Evolutionary conservation across 2,888 invertebrate species (phyloP).

Genomic region (Tineola bisselliella): DNA sequence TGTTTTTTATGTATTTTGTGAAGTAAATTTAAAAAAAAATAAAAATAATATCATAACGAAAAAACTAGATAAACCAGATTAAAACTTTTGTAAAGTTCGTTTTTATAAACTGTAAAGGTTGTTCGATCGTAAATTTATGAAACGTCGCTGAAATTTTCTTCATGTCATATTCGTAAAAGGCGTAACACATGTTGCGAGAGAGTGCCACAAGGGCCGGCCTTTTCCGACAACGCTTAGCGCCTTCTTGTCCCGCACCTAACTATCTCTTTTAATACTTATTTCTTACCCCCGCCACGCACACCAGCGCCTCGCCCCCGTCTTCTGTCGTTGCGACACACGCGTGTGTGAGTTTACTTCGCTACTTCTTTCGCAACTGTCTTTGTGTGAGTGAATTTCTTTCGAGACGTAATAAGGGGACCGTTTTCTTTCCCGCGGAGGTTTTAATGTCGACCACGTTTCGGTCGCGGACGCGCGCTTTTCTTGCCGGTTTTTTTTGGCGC

Average conservation of each 20-base stretch:
- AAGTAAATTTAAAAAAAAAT: no score
- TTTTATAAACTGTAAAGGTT: background rate
- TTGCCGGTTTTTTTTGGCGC: conserved; percentile 44
- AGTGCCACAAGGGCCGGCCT: conserved; percentile 22
- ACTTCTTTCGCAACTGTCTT: conserved; percentile 51
- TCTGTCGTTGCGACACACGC: conserved; percentile 31
- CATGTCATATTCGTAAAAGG: conserved; percentile 5
- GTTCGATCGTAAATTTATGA: conserved; percentile 3
- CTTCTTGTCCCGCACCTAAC: conserved; percentile 54
- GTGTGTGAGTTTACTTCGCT: conserved; percentile 61
- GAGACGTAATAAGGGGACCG: conserved; percentile 68
- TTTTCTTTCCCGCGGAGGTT: conserved; percentile 67
- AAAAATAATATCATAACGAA: no score
- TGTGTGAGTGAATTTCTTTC: conserved; percentile 67
- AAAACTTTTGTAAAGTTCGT: no score
- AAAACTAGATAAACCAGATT: no score
- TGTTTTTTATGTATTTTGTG: no score
- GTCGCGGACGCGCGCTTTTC: conserved; percentile 63
- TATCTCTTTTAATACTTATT: conserved; percentile 67
- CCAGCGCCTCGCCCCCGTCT: conserved; percentile 42
- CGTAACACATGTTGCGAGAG: conserved; percentile 12
- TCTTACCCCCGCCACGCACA: conserved; percentile 45
- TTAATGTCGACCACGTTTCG: conserved; percentile 68
- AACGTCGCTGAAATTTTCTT: conserved; percentile 2
- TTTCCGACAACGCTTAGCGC: conserved; percentile 26